Conservation (phyloP, 2,888 invertebrate genomes). For the Hybos culiciformis region DNA sequence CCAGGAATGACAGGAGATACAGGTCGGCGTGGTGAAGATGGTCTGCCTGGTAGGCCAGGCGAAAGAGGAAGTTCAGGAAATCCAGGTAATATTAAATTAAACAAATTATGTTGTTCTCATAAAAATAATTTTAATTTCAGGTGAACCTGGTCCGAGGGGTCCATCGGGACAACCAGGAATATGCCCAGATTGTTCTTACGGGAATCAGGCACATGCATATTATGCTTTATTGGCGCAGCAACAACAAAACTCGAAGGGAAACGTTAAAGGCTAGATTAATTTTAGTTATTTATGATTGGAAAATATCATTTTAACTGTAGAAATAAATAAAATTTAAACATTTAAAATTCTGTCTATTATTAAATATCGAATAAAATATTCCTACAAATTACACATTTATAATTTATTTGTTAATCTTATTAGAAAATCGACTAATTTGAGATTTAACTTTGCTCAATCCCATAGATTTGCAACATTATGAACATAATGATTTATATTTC, state of each 20-base stretch:
- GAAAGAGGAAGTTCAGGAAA: constrained; percentile 61
- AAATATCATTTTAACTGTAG: too few relatives aligned
- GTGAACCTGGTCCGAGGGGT: constrained; percentile 51
- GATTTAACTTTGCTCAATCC: too few relatives aligned
- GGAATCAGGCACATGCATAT: constrained; percentile 23
- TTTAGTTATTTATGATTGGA: too few relatives aligned
- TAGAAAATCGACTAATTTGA: too few relatives aligned
- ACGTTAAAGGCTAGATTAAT: too few relatives aligned
- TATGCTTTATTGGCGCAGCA: constrained; percentile 21
- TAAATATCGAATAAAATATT: too few relatives aligned
- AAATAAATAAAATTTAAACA: too few relatives aligned
- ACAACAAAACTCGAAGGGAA: constrained; percentile 19
- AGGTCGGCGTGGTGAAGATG: constrained; percentile 55
- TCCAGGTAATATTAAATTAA: constrained; percentile 41
- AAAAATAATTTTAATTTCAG: constrained; percentile 30
- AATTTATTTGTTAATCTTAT: too few relatives aligned
- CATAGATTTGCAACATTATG: too few relatives aligned
- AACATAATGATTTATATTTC: too few relatives aligned
- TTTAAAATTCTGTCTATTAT: too few relatives aligned
- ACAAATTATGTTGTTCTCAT: not conserved
- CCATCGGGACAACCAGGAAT: constrained; percentile 39
- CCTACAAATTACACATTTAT: too few relatives aligned
- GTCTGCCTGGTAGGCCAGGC: constrained; percentile 56
- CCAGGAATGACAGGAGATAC: constrained; percentile 54
- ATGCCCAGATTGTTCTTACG: constrained; percentile 25